Evolutionary conservation across 2,888 invertebrate genomes (phyloP).

Genomic region (Odontocolon sp.): DNA sequence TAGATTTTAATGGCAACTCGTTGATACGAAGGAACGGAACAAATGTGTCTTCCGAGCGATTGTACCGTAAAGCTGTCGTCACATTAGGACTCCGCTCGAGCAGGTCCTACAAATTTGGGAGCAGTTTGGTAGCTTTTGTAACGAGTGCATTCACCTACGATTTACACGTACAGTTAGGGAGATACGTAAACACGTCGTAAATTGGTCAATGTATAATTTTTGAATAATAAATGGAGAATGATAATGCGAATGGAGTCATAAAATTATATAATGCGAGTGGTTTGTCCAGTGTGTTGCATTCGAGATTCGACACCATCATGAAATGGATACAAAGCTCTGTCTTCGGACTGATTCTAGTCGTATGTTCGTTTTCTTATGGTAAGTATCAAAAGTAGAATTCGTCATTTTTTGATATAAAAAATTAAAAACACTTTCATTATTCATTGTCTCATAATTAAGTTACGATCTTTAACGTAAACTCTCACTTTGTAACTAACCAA

Average conservation of each 20-base stretch:
- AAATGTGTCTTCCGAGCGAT: conserved; percentile 16
- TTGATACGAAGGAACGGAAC: conserved; percentile 21
- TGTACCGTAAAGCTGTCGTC: conserved; percentile 17
- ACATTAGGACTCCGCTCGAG: neutral
- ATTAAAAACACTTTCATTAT: too few relatives aligned
- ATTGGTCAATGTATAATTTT: conserved; percentile 45
- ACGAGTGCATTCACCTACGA: conserved; percentile 23
- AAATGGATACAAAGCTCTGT: conserved; percentile 35
- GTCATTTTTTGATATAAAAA: too few relatives aligned
- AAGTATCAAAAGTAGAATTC: neutral
- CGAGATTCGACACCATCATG: conserved; percentile 34
- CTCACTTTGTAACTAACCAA: too few relatives aligned
- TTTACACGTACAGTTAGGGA: neutral
- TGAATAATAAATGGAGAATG: conserved; percentile 34
- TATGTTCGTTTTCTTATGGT: conserved; percentile 6
- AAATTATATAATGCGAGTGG: conserved; percentile 14
- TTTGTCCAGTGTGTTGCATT: conserved; percentile 12
- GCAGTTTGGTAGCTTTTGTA: neutral
- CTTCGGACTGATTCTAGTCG: conserved; percentile 22
- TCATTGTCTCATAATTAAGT: too few relatives aligned
- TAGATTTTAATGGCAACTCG: too few relatives aligned
- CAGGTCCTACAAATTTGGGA: neutral
- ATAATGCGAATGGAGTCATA: conserved; percentile 16
- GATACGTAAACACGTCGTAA: conserved; percentile 47
- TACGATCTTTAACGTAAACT: too few relatives aligned